A percentile compares a stretch with the other conserved stretches of the same genome.
These are phyloP conservation scores for Rambutsinella grinnellia DNA, from an alignment of 2,888 invertebrate species.

Conservation along the genomic window DNA sequence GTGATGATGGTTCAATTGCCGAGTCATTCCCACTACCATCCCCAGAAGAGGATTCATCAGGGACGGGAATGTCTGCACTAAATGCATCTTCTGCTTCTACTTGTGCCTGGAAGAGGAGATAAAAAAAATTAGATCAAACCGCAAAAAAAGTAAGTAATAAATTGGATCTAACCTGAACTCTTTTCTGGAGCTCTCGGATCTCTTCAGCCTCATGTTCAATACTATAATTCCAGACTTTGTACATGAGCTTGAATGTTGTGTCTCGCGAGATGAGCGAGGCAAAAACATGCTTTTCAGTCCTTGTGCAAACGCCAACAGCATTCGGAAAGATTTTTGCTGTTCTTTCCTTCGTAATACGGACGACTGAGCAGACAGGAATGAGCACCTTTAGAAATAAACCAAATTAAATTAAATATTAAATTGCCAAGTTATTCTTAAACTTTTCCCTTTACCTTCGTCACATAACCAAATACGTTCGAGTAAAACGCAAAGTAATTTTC, in stretches of 20 bases:
- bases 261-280: constrained; percentile 91
- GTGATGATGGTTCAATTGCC: constrained; percentile 63
- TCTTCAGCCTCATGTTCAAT: constrained; percentile 40
- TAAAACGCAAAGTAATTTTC: constrained; percentile 96
- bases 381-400: constrained; percentile 77
- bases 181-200: constrained; percentile 26
- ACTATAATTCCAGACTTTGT: constrained; percentile 82
- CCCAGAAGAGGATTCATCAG: constrained; percentile 70
- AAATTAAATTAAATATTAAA: constrained; percentile 12
- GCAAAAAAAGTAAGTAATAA: neutral
- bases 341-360: constrained; percentile 91
- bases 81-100: constrained; percentile 38
- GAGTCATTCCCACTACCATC: constrained; percentile 70
- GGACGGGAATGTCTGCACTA: constrained; percentile 50
- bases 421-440: too few relatives aligned
- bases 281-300: constrained; percentile 86
- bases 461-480: constrained; percentile 95
- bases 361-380: constrained; percentile 88
- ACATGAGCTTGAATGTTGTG: constrained; percentile 88
- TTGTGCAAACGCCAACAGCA: constrained; percentile 90
- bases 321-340: constrained; percentile 95
- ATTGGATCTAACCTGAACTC: constrained; percentile 25
- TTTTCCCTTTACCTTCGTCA: constrained; percentile 89
- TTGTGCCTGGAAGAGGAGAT: constrained; percentile 21
- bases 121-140: neutral